phyloP scores from a whole-genome alignment of 2,888 invertebrate genomes.

The Drosophila melanosoma region DNA sequence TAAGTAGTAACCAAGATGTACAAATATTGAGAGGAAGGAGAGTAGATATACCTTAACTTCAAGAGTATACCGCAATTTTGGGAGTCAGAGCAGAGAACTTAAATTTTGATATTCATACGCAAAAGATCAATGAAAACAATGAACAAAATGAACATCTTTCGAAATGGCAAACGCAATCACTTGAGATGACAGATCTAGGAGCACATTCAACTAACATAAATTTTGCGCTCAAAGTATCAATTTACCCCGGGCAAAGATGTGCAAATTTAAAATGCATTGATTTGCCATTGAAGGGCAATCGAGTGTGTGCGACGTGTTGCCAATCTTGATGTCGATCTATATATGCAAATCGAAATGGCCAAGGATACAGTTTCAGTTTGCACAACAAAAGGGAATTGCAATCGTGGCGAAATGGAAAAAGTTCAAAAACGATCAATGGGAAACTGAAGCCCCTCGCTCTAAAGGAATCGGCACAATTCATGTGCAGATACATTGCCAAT shows the following conservation, averaged over 20 bases:
- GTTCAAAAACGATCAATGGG: conserved; percentile 34
- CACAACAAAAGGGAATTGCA: conserved; percentile 72
- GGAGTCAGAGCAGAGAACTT: background rate
- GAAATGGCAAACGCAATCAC: conserved; percentile 49
- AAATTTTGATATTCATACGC: background rate
- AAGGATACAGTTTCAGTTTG: conserved; percentile 69
- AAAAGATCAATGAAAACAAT: conserved; percentile 35
- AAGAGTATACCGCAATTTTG: background rate
- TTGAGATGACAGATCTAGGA: conserved; percentile 41
- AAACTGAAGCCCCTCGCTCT: conserved; percentile 15
- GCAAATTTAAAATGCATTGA: conserved; percentile 62
- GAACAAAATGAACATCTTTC: conserved; percentile 50
- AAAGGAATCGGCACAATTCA: conserved; percentile 15
- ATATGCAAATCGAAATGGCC: conserved; percentile 59
- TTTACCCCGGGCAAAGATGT: conserved; percentile 55
- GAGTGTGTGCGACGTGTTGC: conserved; percentile 65
- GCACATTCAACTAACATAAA: conserved; percentile 47
- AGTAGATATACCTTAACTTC: background rate
- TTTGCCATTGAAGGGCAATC: conserved; percentile 73
- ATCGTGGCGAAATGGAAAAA: conserved; percentile 69
- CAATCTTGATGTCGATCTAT: conserved; percentile 51
- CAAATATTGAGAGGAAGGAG: background rate
- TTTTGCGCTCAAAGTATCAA: conserved; percentile 52
- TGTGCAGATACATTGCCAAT: conserved; percentile 53
- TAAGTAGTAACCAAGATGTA: background rate